Evolutionary conservation across 2,888 invertebrate genomes (phyloP), one percentile per base, ranked within the genome.

Genomic region (Phrixothrix hirtus): DNA sequence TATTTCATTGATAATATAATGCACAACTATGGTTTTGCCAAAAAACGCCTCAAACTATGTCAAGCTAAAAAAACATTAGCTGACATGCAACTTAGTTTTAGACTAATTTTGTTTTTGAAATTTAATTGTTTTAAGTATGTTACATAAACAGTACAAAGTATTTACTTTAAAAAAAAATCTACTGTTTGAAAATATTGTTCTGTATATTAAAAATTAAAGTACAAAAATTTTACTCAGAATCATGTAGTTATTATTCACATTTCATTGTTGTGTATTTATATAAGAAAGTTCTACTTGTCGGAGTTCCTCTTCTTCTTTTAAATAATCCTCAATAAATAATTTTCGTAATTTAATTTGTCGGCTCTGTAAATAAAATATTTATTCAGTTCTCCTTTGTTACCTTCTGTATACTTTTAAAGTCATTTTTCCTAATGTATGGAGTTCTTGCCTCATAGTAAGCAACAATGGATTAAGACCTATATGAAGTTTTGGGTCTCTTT

Each of bases 261-360:
- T 17, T 42, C 37, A 53, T 16, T 38, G 25, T 16, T 65, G 65
- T 13, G 60, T 64, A 38, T 67, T 63, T 26, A 63, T 64, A 35
- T 64, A 71, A 9, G 67, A 68, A 26, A 65, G 49, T 53, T 62
- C 68, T 3, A 71, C 62, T 46, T 64, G 52, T 14, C 63, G 46
- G 11, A 72, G 53, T 56, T 72, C 68, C 26, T 54, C 56, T 5
- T 68, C 65, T 48, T 69, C 62, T 44, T 59, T 51, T 7, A 64
- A 35, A 36, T 62, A 67, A 42, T 72, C 71, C 15, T 66, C 54
- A 14, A 64, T 58, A 4, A 62, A 53, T 9, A 68, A 57, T 38
- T 62, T 57, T 13, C 51, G 46, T 4, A 72, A 46, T 48, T 59
- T 62, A 21, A 41, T 52, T 29, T 60, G 59, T 38, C 71, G 58